A percentile compares a stretch with the other conserved stretches of the same genome.
These are phyloP conservation scores for Solenopsis fugax DNA, from an alignment of 1,140 invertebrate genomes.

Conservation along the genomic window DNA sequence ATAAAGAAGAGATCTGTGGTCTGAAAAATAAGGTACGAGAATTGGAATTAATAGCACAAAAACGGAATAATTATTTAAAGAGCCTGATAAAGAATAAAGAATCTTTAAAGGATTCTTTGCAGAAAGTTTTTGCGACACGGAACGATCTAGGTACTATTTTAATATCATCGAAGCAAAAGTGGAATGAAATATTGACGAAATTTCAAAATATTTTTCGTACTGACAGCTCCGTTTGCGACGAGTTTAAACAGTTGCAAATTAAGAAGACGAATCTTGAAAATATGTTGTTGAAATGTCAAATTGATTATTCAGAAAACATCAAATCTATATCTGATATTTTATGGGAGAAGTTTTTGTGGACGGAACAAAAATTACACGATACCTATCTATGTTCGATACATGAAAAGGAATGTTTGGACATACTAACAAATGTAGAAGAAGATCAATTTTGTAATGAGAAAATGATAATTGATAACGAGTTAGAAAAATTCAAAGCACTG, in stretches of 20 bases:
- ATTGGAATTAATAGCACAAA: constrained; percentile 66
- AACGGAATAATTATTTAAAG: constrained; percentile 67
- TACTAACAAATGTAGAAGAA: constrained; percentile 30
- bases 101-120: constrained; percentile 74
- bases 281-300: constrained; percentile 63
- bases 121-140: constrained; percentile 67
- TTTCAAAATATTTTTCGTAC: constrained; percentile 61
- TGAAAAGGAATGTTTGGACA: constrained; percentile 24
- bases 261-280: constrained; percentile 72
- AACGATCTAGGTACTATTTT: constrained; percentile 75
- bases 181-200: constrained; percentile 67
- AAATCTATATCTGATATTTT: constrained; percentile 72
- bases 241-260: constrained; percentile 72
- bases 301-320: constrained; percentile 69
- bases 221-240: constrained; percentile 71
- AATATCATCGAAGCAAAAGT: constrained; percentile 63
- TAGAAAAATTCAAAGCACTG: constrained; percentile 70
- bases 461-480: constrained; percentile 65
- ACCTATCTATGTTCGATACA: constrained; percentile 52
- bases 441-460: constrained; percentile 71
- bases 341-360: constrained; percentile 74
- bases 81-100: constrained; percentile 75
- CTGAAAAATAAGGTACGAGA: constrained; percentile 64
- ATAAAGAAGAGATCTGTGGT: constrained; percentile 56
- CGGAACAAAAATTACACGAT: constrained; percentile 72